These are phyloP conservation scores for Neoseiulus cucumeris DNA, from an alignment of 1,140 invertebrate species.

Conservation along the genomic window DNA sequence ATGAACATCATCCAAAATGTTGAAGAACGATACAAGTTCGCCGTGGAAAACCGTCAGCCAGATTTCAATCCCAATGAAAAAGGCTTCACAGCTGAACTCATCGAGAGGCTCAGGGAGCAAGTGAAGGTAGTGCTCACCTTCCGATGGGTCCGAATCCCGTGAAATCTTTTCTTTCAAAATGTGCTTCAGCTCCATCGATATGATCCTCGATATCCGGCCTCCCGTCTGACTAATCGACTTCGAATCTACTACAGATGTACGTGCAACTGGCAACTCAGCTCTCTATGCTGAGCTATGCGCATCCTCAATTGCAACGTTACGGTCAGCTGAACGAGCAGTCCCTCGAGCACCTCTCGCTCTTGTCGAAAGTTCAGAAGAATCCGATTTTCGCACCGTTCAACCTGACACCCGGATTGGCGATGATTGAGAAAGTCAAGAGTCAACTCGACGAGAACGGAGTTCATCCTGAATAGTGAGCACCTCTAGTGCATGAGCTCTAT, in stretches of 20 bases:
- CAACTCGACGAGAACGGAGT: background rate
- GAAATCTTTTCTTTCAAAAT: background rate
- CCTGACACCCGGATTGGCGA: background rate
- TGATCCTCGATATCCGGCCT: too few species aligned
- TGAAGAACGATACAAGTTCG: background rate
- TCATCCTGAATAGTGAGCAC: background rate
- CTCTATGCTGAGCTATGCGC: background rate
- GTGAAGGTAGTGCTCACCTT: slow-evolving; percentile 6
- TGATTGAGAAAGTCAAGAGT: background rate
- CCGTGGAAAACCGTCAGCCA: background rate
- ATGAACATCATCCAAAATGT: background rate
- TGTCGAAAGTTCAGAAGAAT: background rate
- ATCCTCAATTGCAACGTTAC: background rate
- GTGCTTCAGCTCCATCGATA: background rate
- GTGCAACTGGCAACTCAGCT: background rate
- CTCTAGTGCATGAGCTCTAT: background rate
- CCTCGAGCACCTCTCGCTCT: background rate
- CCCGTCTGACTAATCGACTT: too few species aligned
- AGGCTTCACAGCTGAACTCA: background rate
- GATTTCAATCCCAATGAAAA: background rate
- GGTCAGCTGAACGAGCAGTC: background rate
- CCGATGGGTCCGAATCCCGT: too few species aligned
- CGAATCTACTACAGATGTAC: background rate
- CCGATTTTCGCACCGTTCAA: background rate
- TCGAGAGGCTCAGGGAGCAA: slow-evolving; percentile 3